These are phyloP conservation scores for Drosophila conformis DNA, from an alignment of 2,888 invertebrate species.

Conservation along the genomic window DNA sequence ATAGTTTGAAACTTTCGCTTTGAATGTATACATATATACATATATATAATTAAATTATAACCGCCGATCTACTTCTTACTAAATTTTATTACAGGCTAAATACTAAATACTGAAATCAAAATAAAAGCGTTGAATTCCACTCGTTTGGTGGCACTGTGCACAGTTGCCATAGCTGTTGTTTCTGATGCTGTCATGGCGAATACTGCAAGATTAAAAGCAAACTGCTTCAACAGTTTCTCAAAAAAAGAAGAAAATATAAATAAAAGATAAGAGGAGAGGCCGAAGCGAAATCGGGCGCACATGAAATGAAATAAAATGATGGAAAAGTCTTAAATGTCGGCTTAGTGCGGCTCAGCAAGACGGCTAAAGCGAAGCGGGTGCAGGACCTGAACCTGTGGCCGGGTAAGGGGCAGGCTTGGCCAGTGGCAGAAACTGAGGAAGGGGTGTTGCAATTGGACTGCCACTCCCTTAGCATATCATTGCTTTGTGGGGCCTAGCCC, in stretches of 20 bases:
- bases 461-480: constrained; percentile 49
- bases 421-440: not conserved
- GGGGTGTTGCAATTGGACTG: constrained; percentile 21
- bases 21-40: not conserved
- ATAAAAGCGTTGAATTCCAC: not conserved
- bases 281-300: constrained; percentile 45
- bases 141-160: constrained; percentile 37
- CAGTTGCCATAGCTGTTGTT: constrained; percentile 36
- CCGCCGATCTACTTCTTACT: not conserved
- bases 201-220: constrained; percentile 65
- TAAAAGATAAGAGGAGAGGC: constrained; percentile 15
- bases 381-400: not conserved
- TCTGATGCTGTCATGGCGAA: constrained; percentile 58
- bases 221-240: constrained; percentile 59
- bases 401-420: not conserved
- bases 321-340: constrained; percentile 69
- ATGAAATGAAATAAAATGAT: constrained; percentile 70
- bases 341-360: constrained; percentile 60
- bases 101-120: not conserved
- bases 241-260: constrained; percentile 21
- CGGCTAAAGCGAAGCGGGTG: constrained; percentile 17
- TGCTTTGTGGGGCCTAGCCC: constrained; percentile 40
- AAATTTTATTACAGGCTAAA: not conserved
- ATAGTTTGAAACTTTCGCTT: not conserved
- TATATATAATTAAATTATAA: not conserved